Conservation (phyloP, 2,888 invertebrate genomes). For the Trichopria drosophilae region DNA sequence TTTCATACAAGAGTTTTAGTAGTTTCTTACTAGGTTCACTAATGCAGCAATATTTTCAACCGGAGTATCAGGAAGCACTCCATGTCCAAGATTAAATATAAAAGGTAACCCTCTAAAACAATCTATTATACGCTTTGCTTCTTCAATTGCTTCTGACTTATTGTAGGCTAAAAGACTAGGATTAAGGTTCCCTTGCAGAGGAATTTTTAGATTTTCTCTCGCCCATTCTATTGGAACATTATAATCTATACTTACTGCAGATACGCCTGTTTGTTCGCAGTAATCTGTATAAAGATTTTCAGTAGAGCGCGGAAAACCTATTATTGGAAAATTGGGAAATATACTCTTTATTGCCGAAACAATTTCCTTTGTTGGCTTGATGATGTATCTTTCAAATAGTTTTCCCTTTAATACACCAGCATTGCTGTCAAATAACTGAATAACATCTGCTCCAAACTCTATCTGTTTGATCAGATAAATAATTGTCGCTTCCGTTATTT, state of each 20-base stretch:
- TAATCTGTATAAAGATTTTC: conserved; percentile 18
- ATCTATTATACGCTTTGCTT: conserved; percentile 22
- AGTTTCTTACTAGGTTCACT: conserved; percentile 10
- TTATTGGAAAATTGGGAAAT: conserved; percentile 19
- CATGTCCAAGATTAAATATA: conserved; percentile 20
- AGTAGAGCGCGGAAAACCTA: conserved; percentile 18
- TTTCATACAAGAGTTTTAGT: too few relatives aligned
- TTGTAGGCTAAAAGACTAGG: conserved; percentile 16
- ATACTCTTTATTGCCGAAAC: conserved; percentile 7
- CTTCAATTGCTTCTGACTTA: conserved; percentile 16
- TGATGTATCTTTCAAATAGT: conserved; percentile 16
- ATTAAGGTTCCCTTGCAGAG: conserved; percentile 20
- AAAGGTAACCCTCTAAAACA: conserved; percentile 11
- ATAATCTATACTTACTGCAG: conserved; percentile 18
- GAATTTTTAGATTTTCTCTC: conserved; percentile 15
- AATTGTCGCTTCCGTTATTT: conserved; percentile 20
- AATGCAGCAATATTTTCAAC: conserved; percentile 12
- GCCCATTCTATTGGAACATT: conserved; percentile 19
- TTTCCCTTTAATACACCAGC: conserved; percentile 15
- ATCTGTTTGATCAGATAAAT: conserved; percentile 17
- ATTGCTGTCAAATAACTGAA: conserved; percentile 17
- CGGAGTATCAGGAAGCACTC: conserved; percentile 15
- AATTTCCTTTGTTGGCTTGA: conserved; percentile 21
- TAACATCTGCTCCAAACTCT: conserved; percentile 19
- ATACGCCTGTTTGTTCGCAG: conserved; percentile 12